phyloP scores from a whole-genome alignment of 2,888 invertebrate species.

The Desoria tigrina region DNA sequence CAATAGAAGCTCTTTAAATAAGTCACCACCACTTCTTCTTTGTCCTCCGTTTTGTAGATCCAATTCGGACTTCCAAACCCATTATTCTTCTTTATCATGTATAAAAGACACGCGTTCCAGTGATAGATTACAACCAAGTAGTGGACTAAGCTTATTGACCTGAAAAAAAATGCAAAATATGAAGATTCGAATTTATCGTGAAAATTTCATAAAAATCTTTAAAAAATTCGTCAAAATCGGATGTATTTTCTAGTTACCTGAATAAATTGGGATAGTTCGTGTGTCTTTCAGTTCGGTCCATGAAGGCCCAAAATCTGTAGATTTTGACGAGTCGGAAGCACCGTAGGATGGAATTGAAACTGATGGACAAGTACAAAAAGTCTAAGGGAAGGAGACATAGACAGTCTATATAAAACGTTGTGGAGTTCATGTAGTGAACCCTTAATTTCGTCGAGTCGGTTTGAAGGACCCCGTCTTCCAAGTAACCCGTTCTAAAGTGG shows the following conservation, averaged over 20 bases:
- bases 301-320: slow-evolving; percentile 97
- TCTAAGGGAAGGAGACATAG: slow-evolving; percentile 95
- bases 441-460: slow-evolving; percentile 91
- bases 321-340: slow-evolving; percentile 69
- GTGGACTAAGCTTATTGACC: slow-evolving; percentile 87
- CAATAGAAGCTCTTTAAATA: slow-evolving; percentile 98
- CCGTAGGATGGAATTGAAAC: slow-evolving; percentile 83
- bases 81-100: slow-evolving; percentile 93
- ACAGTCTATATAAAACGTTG: slow-evolving; percentile 97
- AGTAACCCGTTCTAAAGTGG: slow-evolving; percentile 95
- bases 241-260: too few species aligned
- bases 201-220: slow-evolving; percentile 53
- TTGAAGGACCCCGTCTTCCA: slow-evolving; percentile 96
- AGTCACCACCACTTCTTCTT: slow-evolving; percentile 84
- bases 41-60: slow-evolving; percentile 65
- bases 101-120: slow-evolving; percentile 99
- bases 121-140: slow-evolving; percentile 97
- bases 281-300: slow-evolving; percentile 96
- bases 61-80: slow-evolving; percentile 91
- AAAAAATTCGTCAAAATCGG: too few species aligned
- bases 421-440: slow-evolving; percentile 96
- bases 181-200: too few species aligned
- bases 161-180: slow-evolving; percentile 20
- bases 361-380: slow-evolving; percentile 96
- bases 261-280: slow-evolving; percentile 98